Percentiles rank a stretch among this genome's conserved stretches.
phyloP scores from a whole-genome alignment of 2,888 invertebrate species.

The Lycophotia porphyrea region DNA sequence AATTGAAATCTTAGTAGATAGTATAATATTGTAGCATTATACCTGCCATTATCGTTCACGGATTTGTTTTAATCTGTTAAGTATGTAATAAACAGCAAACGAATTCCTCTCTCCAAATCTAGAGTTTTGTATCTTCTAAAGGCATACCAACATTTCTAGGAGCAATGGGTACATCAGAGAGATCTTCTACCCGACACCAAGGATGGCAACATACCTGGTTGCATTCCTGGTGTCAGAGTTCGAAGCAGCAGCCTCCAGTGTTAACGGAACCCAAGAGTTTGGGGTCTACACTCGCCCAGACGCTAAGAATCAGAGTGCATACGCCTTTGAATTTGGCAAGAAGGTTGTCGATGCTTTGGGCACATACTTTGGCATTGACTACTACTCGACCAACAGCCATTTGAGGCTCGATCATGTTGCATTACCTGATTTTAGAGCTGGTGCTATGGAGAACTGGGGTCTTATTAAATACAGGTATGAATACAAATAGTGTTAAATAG shows the following conservation, averaged over 20 bases:
- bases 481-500: no score
- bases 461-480: slow-evolving; percentile 94
- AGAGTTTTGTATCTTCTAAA: not conserved
- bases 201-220: slow-evolving; percentile 95
- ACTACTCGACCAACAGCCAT: slow-evolving; percentile 88
- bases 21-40: not conserved
- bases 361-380: slow-evolving; percentile 90
- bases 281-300: slow-evolving; percentile 93
- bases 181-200: slow-evolving; percentile 91
- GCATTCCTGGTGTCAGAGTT: slow-evolving; percentile 96
- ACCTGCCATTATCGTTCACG: not conserved
- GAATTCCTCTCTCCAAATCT: not conserved
- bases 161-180: slow-evolving; percentile 91
- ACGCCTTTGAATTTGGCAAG: slow-evolving; percentile 91
- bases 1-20: not conserved
- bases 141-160: slow-evolving; percentile 72
- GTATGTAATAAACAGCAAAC: not conserved
- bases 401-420: slow-evolving; percentile 96
- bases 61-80: not conserved
- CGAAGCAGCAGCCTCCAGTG: slow-evolving; percentile 75
- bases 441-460: slow-evolving; percentile 98
- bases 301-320: slow-evolving; percentile 92
- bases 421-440: slow-evolving; percentile 95
- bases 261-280: slow-evolving; percentile 79
- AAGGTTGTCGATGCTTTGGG: slow-evolving; percentile 88